Base-by-base conservation (phyloP, 2,797 vertebrate species). In the Halcyon chelicuti region DNA sequence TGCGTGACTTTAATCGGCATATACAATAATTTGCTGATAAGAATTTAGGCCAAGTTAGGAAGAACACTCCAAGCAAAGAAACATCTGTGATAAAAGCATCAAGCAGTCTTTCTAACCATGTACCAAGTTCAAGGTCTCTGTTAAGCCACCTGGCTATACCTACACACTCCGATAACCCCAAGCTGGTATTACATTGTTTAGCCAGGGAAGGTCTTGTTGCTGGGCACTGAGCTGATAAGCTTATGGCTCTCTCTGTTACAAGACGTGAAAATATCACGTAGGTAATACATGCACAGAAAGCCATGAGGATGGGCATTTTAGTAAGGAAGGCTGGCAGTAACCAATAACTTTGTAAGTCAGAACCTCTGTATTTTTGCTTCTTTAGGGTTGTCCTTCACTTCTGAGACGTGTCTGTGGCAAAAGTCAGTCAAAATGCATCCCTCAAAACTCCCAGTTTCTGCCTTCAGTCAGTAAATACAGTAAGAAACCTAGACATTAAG, bases 51-150 rank as follows among this genome's bases (percentile, higher is more conserved):
- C 81, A 94, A 95, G 68, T 62, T 62, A 82, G 89, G 62, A 88
- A 81, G 75, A 95, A 80, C 52, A 83, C 37, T 91, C 81, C 85
- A 90, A 78, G 89, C 70, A 76, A 94, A 93, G 85, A 87, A 91
- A 96, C 96, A 97, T 96, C 96, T 97, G 96, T 74, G 93, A 96
- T 73, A 90, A 95, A 95, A 96, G n/a, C 77, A 91, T 85, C 90
- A 90, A 96, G 88, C 93, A 88, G 87, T 63, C 75, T 96, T 94
- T 86, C 80, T 70, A 92, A 78, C 65, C 86, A 79, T 95, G 94
- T 96, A 92, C 60, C 54, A 61, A 95, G 96, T 96, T 94, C 96
- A 97, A 96, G 95, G 96, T 94, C 84, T 97, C 89, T 96, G 94
- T 96, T 94, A 95, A 94, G 72, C 92, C 97, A 97, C 96, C 96